A percentile compares a stretch with the other conserved stretches of the same genome.
These are phyloP conservation scores for Tupaia tana DNA, from an alignment of 2,113 vertebrate species.

Conservation along the genomic window DNA sequence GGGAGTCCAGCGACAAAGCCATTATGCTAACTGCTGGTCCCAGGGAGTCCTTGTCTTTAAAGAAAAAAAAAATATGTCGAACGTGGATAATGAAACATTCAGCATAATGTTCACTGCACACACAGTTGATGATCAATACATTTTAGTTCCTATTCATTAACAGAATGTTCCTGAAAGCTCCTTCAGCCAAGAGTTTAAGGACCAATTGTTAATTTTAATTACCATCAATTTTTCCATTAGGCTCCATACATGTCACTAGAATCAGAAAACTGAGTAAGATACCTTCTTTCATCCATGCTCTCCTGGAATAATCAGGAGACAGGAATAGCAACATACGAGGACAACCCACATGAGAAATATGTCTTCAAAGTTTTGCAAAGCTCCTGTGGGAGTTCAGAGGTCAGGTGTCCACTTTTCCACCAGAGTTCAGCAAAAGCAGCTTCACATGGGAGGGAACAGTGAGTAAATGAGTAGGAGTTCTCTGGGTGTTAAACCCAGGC, in stretches of 20 bases:
- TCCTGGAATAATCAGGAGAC: neutral
- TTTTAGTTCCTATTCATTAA: neutral
- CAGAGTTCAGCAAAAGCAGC: neutral
- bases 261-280: neutral
- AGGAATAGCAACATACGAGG: neutral
- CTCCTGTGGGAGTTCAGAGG: neutral
- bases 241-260: neutral
- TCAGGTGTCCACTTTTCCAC: neutral
- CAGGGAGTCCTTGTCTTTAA: too few species aligned
- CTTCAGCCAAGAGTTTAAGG: conserved; percentile 3
- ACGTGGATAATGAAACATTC: neutral
- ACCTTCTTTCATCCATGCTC: neutral
- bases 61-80: too few species aligned
- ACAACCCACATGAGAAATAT: neutral
- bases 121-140: neutral
- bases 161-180: neutral
- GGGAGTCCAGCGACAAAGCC: too few species aligned
- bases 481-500: neutral
- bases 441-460: neutral
- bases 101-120: neutral
- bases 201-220: neutral
- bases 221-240: neutral
- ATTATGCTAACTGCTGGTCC: too few species aligned
- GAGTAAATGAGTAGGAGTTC: neutral
- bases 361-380: neutral